Evolutionary conservation across 2,113 vertebrate genomes (phyloP).

Genomic region (Nannobrachium achirus): DNA sequence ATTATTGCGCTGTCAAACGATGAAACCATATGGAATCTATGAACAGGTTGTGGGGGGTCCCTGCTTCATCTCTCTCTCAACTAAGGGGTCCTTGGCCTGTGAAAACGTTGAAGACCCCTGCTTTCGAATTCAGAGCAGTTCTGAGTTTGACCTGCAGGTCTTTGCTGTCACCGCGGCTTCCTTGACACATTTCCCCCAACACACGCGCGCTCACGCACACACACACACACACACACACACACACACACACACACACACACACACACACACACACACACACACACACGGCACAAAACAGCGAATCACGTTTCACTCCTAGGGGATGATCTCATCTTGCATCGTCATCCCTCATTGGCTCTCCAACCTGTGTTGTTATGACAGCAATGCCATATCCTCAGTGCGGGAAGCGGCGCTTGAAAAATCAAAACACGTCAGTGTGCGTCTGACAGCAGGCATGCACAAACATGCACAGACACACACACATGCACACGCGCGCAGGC

Average conservation of each 20-base stretch:
- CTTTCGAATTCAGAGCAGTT: conserved; percentile 46
- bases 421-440: conserved; percentile 63
- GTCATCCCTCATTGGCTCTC: conserved; percentile 53
- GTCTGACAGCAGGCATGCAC: conserved; percentile 40
- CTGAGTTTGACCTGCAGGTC: conserved; percentile 58
- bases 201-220: neutral
- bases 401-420: conserved; percentile 51
- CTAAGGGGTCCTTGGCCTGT: no score
- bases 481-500: conserved; percentile 2
- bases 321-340: conserved; percentile 49
- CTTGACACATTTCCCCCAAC: conserved; percentile 46
- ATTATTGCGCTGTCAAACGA: no score
- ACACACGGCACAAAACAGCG: conserved; percentile 20
- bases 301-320: conserved; percentile 54
- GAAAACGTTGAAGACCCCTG: no score
- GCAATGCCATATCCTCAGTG: conserved; percentile 36
- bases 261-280: neutral
- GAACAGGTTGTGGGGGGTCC: no score
- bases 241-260: neutral
- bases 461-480: conserved; percentile 4
- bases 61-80: no score
- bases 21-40: no score
- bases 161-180: conserved; percentile 60
- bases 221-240: no score
- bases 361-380: conserved; percentile 61